Evolutionary conservation across 2,113 vertebrate genomes (phyloP), one percentile per base, ranked within the genome.

Genomic region (Myotis lucifugus): DNA sequence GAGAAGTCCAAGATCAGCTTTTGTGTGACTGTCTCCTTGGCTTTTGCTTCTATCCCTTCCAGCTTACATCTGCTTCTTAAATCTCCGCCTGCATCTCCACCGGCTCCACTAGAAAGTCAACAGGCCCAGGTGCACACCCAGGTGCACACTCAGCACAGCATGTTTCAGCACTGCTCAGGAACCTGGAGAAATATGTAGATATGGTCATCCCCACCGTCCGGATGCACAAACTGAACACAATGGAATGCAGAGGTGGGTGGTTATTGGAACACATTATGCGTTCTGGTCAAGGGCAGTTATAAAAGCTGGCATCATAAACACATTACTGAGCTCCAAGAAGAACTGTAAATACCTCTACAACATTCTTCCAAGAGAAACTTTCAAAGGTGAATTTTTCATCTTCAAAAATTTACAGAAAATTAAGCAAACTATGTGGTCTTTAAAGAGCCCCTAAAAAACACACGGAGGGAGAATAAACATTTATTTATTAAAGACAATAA

Each of bases 251-350:
- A 86, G 42, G 79, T 82, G 73, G 59, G 74, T 85, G 83, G 82
- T 34, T 83, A 93, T 59, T 32, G 37, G 48, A 78, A 93, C 37
- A 25, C 56, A 81, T 82, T 50, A 70, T 37, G 52, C 72, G 76
- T 93, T 88, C 73, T 61, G 82, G 61, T 85, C 52, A 92, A 73
- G 86, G 61, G 54, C 48, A 84, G 61, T 85, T 91, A 96, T 19
- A 46, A 72, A 94, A 85, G 50, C 8, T 88, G 83, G 77, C 77
- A 93, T 82, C 89, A 78, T 85, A 94, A 67, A 77, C 40, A 50
- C 6, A 74, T 79, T 76, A 74, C 32, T 64, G 67, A 84, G 88
- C 77, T 93, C 61, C 64, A 90, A 74, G 70, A 86, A 56, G 70
- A 86, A 56, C 42, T 5, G 21, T 64, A 78, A 54, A 59, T 50